A percentile compares a stretch with the other conserved stretches of the same genome.
Conservation (phyloP, 2,113 vertebrate genomes). For the Phoenicopterus ruber region DNA sequence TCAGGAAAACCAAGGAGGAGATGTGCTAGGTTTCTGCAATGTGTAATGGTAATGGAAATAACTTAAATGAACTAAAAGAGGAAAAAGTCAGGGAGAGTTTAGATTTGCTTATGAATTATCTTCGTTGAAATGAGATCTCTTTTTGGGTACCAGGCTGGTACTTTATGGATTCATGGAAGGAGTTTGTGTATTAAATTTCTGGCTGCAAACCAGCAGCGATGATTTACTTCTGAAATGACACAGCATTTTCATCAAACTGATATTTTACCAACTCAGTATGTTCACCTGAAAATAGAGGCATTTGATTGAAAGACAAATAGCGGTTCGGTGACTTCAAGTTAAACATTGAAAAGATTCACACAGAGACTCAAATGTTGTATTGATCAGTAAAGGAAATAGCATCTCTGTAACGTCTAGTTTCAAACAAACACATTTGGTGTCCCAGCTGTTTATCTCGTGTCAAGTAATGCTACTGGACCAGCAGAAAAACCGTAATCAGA, state of each 20-base stretch:
- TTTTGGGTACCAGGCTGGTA: not conserved
- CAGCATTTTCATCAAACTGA: not conserved
- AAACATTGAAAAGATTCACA: not conserved
- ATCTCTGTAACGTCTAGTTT: not conserved
- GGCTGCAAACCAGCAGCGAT: not conserved
- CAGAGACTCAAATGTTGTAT: not conserved
- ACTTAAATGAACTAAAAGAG: not conserved
- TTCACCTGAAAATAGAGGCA: not conserved
- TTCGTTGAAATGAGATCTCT: not conserved
- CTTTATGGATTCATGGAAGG: not conserved
- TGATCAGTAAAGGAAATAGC: not conserved
- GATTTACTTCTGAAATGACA: not conserved
- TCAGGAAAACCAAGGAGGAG: not conserved
- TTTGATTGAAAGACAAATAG: not conserved
- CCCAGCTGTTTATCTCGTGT: not conserved
- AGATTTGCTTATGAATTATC: not conserved
- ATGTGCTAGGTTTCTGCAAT: not conserved
- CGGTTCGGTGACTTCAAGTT: not conserved
- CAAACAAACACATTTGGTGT: not conserved
- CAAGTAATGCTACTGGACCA: not conserved
- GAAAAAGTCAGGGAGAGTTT: not conserved
- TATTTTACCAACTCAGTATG: not conserved
- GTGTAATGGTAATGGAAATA: not conserved
- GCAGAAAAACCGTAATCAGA: not conserved
- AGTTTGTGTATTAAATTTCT: not conserved